Conservation (phyloP, 1,140 invertebrate species). For the Epicauta chinensis region DNA sequence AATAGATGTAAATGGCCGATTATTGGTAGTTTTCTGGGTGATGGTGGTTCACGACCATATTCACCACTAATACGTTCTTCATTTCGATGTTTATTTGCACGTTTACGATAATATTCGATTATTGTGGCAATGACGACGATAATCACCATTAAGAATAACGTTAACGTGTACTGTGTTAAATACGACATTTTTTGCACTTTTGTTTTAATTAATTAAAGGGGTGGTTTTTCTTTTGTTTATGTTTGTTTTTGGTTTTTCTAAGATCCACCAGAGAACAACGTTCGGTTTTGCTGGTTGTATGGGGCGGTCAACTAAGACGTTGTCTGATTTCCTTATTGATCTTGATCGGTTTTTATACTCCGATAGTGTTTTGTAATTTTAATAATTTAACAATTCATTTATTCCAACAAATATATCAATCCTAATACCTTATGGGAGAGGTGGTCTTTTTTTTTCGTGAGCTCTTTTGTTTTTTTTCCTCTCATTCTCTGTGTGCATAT, state of each 20-base stretch:
- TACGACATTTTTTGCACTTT: constrained; percentile 7
- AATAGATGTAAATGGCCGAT: constrained; percentile 55
- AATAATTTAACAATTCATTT: not conserved
- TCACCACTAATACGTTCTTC: not conserved
- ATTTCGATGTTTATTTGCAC: not conserved
- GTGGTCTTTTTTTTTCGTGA: not conserved
- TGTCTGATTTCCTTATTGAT: not conserved
- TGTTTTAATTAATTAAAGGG: not conserved
- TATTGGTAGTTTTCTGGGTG: constrained; percentile 53
- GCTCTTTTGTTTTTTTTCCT: no score
- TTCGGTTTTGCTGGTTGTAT: constrained; percentile 2
- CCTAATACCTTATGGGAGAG: not conserved
- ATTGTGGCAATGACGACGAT: not conserved
- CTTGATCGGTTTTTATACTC: not conserved
- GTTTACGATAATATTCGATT: not conserved
- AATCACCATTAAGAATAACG: constrained; percentile 2
- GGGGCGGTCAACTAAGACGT: not conserved
- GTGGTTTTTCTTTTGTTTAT: no score
- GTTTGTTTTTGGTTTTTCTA: no score
- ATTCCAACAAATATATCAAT: not conserved
- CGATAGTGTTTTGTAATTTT: not conserved
- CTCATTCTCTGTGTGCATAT: no score
- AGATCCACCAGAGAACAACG: constrained; percentile 17
- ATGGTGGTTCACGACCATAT: constrained; percentile 43
- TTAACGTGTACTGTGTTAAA: constrained; percentile 6